Evolutionary conservation across 2,797 vertebrate species (phyloP).

Genomic region (Acrocephalus scirpaceus): DNA sequence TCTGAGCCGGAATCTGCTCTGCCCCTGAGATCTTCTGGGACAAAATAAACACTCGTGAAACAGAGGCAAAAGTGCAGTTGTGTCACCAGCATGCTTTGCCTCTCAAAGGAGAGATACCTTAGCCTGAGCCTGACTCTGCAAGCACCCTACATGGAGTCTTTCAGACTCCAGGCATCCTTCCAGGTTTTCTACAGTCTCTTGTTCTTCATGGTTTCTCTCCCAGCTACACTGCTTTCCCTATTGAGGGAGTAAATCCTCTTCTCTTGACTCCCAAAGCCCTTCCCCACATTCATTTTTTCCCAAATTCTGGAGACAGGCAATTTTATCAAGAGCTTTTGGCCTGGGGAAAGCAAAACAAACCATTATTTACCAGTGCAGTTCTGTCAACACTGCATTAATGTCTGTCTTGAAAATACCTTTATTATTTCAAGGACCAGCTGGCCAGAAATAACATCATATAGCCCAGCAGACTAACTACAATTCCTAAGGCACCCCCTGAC

Average conservation of each 20-base stretch:
- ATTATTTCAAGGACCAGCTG: neutral
- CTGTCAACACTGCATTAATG: neutral
- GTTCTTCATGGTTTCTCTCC: neutral
- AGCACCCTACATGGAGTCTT: neutral
- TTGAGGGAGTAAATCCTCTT: neutral
- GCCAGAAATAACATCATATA: neutral
- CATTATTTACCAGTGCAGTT: neutral
- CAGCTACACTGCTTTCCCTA: neutral
- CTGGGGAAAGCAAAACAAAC: neutral
- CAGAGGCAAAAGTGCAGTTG: rapidly evolving
- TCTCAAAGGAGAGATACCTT: neutral
- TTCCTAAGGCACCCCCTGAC: neutral
- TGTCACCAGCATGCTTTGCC: neutral
- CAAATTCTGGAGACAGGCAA: neutral
- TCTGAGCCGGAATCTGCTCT: neutral
- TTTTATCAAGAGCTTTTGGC: neutral
- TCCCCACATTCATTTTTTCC: neutral
- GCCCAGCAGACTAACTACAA: neutral
- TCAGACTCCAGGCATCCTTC: neutral
- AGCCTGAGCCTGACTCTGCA: neutral
- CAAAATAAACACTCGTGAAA: neutral
- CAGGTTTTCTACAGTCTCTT: neutral
- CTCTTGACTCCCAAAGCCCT: neutral
- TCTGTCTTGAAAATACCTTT: neutral
- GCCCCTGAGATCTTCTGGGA: neutral